Conservation (phyloP, 2,888 invertebrate genomes). For the Chalcosyrphus nemorum region DNA sequence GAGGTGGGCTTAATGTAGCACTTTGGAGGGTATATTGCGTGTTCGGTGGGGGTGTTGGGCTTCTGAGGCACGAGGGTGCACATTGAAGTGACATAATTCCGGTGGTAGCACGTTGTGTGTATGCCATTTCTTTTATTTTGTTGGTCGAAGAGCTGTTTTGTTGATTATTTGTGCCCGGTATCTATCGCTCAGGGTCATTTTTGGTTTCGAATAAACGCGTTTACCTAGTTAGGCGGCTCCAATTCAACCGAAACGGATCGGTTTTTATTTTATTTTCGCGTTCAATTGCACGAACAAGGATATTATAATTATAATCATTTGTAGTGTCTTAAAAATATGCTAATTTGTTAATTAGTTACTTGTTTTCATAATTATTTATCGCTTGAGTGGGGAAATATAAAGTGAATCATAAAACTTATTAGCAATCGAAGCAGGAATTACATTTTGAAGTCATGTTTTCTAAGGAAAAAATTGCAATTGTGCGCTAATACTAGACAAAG, state of each 20-base stretch:
- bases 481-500: neutral
- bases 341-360: neutral
- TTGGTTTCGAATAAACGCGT: slow-evolving; percentile 34
- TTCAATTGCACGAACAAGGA: neutral
- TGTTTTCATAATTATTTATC: neutral
- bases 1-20: neutral
- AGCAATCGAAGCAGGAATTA: slow-evolving; percentile 13
- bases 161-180: slow-evolving; percentile 60
- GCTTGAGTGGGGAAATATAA: neutral
- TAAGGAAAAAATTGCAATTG: neutral
- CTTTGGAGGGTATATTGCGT: slow-evolving; percentile 29
- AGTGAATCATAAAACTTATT: slow-evolving; percentile 21
- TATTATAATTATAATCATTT: neutral
- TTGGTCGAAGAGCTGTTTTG: slow-evolving; percentile 43
- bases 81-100: slow-evolving; percentile 52
- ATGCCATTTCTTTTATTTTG: neutral
- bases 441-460: neutral
- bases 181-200: slow-evolving; percentile 52
- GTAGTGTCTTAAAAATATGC: neutral
- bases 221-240: slow-evolving; percentile 30
- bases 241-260: slow-evolving; percentile 8
- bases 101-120: slow-evolving; percentile 30
- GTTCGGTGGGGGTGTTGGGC: neutral
- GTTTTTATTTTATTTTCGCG: slow-evolving; percentile 4
- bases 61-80: slow-evolving; percentile 30